phyloP scores from a whole-genome alignment of 2,113 vertebrate species.

The Heterotilapia buettikoferi region DNA sequence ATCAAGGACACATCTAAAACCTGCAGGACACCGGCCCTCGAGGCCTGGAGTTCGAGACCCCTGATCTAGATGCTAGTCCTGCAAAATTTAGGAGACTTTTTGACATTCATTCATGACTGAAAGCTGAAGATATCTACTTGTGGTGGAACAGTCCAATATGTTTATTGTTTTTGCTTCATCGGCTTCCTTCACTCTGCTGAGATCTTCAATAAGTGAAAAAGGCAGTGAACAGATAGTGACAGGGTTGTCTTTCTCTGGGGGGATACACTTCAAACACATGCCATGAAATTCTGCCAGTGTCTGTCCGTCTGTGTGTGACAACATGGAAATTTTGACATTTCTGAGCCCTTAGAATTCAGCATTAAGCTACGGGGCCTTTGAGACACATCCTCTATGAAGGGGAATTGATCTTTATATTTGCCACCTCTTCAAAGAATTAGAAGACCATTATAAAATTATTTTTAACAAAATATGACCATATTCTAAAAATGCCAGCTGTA shows the following conservation, averaged over 20 bases:
- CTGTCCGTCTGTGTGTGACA: slow-evolving; percentile 27
- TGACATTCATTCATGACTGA: not conserved
- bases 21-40: too few species aligned
- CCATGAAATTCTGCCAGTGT: slow-evolving; percentile 20
- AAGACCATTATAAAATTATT: not conserved
- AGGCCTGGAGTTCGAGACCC: too few species aligned
- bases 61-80: not conserved
- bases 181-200: not conserved
- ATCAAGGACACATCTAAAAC: too few species aligned
- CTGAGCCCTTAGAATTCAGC: slow-evolving; percentile 42
- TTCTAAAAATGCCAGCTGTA: not conserved
- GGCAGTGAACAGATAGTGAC: not conserved
- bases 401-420: not conserved
- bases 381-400: not conserved
- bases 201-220: slow-evolving; percentile 4
- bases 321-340: slow-evolving; percentile 76
- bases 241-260: slow-evolving; percentile 1
- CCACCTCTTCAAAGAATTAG: not conserved
- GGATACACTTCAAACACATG: slow-evolving; percentile 40
- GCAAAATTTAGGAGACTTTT: not conserved
- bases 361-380: slow-evolving; percentile 2
- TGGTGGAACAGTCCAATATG: not conserved
- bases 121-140: not conserved
- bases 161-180: not conserved
- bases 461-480: not conserved